Conservation (phyloP, 2,888 invertebrate species). For the Sipha maydis region DNA sequence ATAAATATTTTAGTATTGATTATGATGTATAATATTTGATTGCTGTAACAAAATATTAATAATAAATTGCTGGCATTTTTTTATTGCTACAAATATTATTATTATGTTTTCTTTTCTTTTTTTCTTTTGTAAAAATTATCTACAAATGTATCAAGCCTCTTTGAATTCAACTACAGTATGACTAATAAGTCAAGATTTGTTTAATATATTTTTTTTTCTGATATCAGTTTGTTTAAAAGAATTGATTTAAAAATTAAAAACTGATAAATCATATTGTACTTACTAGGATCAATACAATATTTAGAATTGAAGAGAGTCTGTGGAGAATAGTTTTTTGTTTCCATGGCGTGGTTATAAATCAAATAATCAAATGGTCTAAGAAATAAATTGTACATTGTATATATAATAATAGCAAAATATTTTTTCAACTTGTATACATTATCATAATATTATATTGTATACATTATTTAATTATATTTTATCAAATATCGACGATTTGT, state of each 20-base stretch:
- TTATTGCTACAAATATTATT: background rate
- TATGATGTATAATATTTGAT: too few species aligned
- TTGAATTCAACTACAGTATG: background rate
- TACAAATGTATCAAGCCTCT: background rate
- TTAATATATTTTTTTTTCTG: slow-evolving; percentile 5
- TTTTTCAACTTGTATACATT: background rate
- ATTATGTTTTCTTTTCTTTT: background rate
- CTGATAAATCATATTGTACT: slow-evolving; percentile 4
- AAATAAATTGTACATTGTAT: background rate
- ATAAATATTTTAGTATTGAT: background rate
- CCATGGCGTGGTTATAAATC: background rate
- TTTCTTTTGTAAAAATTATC: background rate
- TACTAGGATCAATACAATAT: background rate
- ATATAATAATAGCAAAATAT: background rate
- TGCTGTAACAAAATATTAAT: too few species aligned
- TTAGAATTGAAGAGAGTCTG: background rate
- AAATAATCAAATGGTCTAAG: background rate
- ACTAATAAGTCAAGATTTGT: slow-evolving; percentile 35
- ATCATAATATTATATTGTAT: too few species aligned
- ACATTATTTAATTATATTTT: too few species aligned
- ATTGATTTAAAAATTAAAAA: slow-evolving; percentile 27
- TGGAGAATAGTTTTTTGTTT: background rate
- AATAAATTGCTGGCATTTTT: too few species aligned
- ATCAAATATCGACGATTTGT: too few species aligned
- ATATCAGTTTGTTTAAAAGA: background rate